Percentiles rank a stretch among this genome's conserved stretches.
phyloP scores from a whole-genome alignment of 2,113 vertebrate species.

The Noctilio leporinus region DNA sequence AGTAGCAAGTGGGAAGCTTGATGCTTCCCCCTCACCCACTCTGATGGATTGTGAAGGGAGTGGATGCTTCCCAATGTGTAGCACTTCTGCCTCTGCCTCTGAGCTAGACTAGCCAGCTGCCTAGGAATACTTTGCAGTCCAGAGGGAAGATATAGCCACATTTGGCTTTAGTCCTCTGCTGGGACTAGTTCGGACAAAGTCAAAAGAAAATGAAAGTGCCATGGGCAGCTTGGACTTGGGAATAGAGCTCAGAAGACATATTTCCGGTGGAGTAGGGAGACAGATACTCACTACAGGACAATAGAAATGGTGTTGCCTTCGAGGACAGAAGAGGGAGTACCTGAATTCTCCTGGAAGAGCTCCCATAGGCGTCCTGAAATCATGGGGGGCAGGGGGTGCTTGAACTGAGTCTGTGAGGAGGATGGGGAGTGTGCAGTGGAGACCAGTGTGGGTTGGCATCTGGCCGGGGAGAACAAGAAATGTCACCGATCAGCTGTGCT shows the following conservation, averaged over 20 bases:
- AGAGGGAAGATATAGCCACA: neutral
- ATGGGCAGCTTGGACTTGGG: neutral
- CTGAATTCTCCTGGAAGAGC: constrained; percentile 15
- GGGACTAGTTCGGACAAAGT: neutral
- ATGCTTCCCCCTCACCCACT: neutral
- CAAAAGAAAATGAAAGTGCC: neutral
- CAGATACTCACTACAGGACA: neutral
- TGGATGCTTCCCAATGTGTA: neutral
- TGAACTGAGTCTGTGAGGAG: neutral
- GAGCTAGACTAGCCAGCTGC: neutral
- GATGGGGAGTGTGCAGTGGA: neutral
- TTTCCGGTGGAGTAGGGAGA: neutral
- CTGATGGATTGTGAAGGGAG: neutral
- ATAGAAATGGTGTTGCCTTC: neutral
- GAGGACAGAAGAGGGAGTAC: neutral
- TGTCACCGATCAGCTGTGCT: neutral
- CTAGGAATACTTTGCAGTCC: neutral
- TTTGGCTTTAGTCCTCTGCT: neutral
- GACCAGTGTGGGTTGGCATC: neutral
- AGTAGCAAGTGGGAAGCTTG: neutral
- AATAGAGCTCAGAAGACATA: neutral
- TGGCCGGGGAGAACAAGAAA: neutral
- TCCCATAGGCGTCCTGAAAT: neutral
- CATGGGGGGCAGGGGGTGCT: too few species aligned
- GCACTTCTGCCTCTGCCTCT: neutral